Evolutionary conservation across 2,113 vertebrate species (phyloP).

Genomic region (Alces alces): DNA sequence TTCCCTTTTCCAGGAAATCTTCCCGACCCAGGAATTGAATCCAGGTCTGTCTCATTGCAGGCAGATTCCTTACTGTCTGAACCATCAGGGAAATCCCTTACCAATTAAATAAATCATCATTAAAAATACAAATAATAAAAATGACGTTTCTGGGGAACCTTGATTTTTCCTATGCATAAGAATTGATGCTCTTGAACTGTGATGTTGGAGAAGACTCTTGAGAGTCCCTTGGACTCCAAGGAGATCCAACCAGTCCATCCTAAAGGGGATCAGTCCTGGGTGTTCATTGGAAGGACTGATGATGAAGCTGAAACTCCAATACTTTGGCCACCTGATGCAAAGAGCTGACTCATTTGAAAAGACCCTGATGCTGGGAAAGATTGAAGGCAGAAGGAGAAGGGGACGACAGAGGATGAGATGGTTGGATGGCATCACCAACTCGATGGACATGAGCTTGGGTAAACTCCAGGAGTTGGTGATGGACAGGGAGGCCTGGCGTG

Average conservation of each 20-base stretch:
- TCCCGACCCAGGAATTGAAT: accelerated
- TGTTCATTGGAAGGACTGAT: background rate
- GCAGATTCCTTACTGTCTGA: background rate
- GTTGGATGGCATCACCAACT: background rate
- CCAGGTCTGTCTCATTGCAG: background rate
- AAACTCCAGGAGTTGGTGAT: background rate
- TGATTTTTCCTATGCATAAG: background rate
- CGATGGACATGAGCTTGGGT: background rate
- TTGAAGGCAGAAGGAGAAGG: background rate
- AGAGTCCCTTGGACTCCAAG: background rate
- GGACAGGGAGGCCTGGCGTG: background rate
- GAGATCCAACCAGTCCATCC: background rate
- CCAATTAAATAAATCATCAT: background rate
- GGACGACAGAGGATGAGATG: background rate
- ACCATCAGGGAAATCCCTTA: background rate
- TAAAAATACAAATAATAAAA: background rate
- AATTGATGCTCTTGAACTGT: background rate
- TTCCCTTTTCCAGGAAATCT: background rate
- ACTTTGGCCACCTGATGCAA: background rate
- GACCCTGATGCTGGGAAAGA: background rate
- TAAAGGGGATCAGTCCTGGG: background rate
- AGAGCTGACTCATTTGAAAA: background rate
- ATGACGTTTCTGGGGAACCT: background rate
- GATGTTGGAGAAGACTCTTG: background rate
- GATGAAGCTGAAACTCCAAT: background rate